Percentiles rank a stretch among this genome's conserved stretches.
These are phyloP conservation scores for Platycheirus albimanus DNA, from an alignment of 2,888 invertebrate genomes.

Conservation along the genomic window DNA sequence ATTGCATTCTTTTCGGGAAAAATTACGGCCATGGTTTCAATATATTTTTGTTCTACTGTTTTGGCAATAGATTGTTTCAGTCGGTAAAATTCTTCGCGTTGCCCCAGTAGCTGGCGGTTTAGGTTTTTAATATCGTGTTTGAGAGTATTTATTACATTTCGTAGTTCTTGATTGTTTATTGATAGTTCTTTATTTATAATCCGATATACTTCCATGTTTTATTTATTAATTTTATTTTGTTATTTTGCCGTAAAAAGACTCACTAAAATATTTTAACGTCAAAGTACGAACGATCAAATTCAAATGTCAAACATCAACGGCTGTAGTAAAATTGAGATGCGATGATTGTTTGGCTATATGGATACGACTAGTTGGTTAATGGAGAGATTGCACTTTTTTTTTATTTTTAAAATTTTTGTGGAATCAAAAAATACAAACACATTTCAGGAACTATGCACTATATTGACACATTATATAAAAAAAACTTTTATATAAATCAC, in stretches of 20 bases:
- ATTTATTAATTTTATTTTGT: background rate
- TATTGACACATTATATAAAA: too few species aligned
- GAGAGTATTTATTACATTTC: conserved; percentile 49
- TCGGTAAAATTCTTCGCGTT: conserved; percentile 50
- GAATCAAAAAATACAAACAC: too few species aligned
- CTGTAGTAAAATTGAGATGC: conserved; percentile 28
- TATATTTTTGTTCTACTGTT: conserved; percentile 38
- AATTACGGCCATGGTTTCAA: conserved; percentile 42
- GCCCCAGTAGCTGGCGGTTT: conserved; percentile 47
- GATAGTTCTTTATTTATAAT: conserved; percentile 59
- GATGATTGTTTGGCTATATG: conserved; percentile 9
- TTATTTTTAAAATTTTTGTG: too few species aligned
- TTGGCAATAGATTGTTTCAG: conserved; percentile 44
- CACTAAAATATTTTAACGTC: conserved; percentile 17
- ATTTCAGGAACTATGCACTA: too few species aligned
- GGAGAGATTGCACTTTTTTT: background rate
- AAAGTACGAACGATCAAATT: conserved; percentile 16
- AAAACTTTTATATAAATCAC: too few species aligned
- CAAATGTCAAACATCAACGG: conserved; percentile 48
- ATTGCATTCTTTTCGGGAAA: conserved; percentile 30
- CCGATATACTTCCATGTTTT: conserved; percentile 61
- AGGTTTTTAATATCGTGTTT: conserved; percentile 54
- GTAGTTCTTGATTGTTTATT: conserved; percentile 59
- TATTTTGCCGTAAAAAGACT: background rate
- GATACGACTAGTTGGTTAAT: conserved; percentile 8